Evolutionary conservation across 2,113 vertebrate genomes (phyloP), one percentile per base, ranked within the genome.

Genomic region (Macrotus californicus): DNA sequence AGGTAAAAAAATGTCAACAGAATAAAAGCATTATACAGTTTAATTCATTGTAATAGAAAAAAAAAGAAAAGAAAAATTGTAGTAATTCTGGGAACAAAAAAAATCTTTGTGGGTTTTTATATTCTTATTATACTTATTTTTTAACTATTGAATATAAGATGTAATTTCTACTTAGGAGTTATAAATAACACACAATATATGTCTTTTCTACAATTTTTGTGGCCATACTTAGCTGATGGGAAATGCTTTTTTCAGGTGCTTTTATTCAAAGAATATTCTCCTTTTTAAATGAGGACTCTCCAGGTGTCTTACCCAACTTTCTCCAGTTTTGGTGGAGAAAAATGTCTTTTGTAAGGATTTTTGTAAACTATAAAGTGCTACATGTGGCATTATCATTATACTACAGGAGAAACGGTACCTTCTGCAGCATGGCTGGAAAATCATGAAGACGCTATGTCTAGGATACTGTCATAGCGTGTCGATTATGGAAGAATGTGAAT

Each of bases 1-100:
- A 97, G 41, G 73, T 90, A 83, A 73, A 56, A 52, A 85, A 34
- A 59, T 94, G 91, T 94, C 76, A 94, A 48, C 61, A 72, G 46
- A 88, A 95, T 59, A 43, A 93, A 94, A 87, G 83, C 50, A 50
- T 36, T 79, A 39, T 21, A 84, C 77, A 79, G 24, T 43, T 92
- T 15, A 83, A 29, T 64, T 96, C 21, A 94, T 91, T 14, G 67
- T 13, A 10, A 82, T 96, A 66, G 86, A 31, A 15, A 72, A 11
- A 52, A 61, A 61, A 61, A 11, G 18, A 56, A n/a, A 92, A 72
- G 52, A 64, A 48, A 59, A 81, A 14, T 5, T 29, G 46, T 12
- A 14, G 15, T 72, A 43, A 59, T 75, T 76, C 19, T 81, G 41
- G 77, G 31, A 94, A 92, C 48, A 72, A 93, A 66, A 21, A 34